These are phyloP conservation scores for Microtus ochrogaster DNA, from an alignment of 2,113 vertebrate genomes.

Conservation along the genomic window DNA sequence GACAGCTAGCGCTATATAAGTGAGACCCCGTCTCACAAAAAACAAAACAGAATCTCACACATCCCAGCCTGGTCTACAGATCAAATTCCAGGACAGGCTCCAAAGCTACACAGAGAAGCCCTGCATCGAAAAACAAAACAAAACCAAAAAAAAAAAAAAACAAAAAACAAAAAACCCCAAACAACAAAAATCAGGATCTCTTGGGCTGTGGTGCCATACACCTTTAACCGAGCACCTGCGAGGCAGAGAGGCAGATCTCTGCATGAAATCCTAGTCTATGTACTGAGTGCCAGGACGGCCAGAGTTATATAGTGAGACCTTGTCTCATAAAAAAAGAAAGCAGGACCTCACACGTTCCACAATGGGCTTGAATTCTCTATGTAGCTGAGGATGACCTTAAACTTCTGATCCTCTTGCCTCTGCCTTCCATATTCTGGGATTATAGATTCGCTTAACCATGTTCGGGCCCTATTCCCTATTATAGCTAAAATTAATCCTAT, in stretches of 20 bases:
- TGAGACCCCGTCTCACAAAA: not conserved
- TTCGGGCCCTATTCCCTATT: not conserved
- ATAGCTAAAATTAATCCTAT: slow-evolving; percentile 26
- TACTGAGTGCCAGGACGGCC: too few species aligned
- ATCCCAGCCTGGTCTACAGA: too few species aligned
- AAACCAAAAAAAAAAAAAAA: too few species aligned
- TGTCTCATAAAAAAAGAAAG: not conserved
- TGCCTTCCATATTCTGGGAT: not conserved
- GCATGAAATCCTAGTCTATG: too few species aligned
- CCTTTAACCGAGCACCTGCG: too few species aligned
- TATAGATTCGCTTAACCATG: not conserved
- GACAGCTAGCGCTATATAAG: not conserved
- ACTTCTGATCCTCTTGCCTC: not conserved
- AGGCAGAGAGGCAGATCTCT: too few species aligned
- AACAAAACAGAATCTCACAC: not conserved
- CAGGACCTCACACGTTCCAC: not conserved
- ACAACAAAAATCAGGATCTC: not conserved
- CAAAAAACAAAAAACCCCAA: too few species aligned
- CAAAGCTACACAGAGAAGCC: too few species aligned
- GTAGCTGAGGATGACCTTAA: not conserved
- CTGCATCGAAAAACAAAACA: too few species aligned
- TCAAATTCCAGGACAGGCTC: too few species aligned
- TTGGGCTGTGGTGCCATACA: too few species aligned
- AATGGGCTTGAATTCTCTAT: not conserved
- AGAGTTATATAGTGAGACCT: too few species aligned